Conservation (phyloP, 2,888 invertebrate genomes). For the Caenorhabditis plicata region DNA sequence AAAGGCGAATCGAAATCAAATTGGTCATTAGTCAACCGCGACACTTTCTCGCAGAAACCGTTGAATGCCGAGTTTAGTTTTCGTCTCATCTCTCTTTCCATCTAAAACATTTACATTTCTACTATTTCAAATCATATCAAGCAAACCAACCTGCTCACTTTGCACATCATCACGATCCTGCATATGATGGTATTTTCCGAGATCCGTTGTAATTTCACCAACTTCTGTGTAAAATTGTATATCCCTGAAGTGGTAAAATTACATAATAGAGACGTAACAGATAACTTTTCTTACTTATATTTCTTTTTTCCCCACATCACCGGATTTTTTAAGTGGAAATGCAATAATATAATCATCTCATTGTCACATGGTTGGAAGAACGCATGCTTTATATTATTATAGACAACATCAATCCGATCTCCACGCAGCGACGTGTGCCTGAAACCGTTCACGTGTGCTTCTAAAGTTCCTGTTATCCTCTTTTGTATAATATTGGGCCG, state of each 20-base stretch:
- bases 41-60: slow-evolving; percentile 91
- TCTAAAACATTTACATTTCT: slow-evolving; percentile 66
- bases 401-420: slow-evolving; percentile 97
- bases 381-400: slow-evolving; percentile 98
- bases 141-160: slow-evolving; percentile 78
- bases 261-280: neutral
- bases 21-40: slow-evolving; percentile 90
- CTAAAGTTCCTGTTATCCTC: slow-evolving; percentile 74
- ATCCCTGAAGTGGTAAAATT: slow-evolving; percentile 16
- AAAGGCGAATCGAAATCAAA: slow-evolving; percentile 99
- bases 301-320: slow-evolving; percentile 99
- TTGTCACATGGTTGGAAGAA: slow-evolving; percentile 90
- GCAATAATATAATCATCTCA: slow-evolving; percentile 97
- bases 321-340: slow-evolving; percentile 97
- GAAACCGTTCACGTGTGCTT: slow-evolving; percentile 79
- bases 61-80: slow-evolving; percentile 96
- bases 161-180: slow-evolving; percentile 98
- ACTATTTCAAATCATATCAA: neutral
- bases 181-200: slow-evolving; percentile 99
- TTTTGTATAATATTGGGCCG: slow-evolving; percentile 94
- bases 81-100: slow-evolving; percentile 91
- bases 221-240: slow-evolving; percentile 97
- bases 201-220: slow-evolving; percentile 97
- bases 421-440: slow-evolving; percentile 97
- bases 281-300: slow-evolving; percentile 71